Conservation (phyloP, 1,140 invertebrate genomes). For the Eumaeus atala region DNA sequence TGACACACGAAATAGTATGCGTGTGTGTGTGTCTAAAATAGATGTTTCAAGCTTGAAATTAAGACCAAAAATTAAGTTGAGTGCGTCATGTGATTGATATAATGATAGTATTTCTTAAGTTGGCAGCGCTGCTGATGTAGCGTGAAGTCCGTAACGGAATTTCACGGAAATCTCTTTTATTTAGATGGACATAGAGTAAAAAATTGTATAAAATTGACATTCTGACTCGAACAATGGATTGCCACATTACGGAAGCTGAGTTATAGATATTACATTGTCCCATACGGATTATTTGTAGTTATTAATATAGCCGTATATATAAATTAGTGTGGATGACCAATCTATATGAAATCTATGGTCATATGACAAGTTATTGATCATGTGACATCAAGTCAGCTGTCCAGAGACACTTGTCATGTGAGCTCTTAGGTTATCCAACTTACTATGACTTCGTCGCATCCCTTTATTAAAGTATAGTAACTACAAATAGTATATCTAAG, state of each 20-base stretch:
- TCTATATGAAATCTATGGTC: slow-evolving; percentile 7
- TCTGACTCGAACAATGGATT: slow-evolving; percentile 1
- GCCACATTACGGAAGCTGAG: too few relatives aligned
- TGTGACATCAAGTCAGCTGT: slow-evolving; percentile 1
- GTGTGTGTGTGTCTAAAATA: neutral
- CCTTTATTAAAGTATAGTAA: neutral
- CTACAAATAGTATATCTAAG: too few relatives aligned
- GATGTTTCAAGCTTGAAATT: neutral
- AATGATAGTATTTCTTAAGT: slow-evolving; percentile 28
- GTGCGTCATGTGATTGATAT: slow-evolving; percentile 53
- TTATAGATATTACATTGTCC: too few relatives aligned
- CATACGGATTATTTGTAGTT: too few relatives aligned
- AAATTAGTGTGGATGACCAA: neutral
- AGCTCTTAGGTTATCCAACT: neutral
- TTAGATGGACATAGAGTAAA: neutral
- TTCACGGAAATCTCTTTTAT: slow-evolving; percentile 7
- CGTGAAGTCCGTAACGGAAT: slow-evolving; percentile 25
- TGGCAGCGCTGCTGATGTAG: slow-evolving; percentile 39
- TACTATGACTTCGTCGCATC: neutral
- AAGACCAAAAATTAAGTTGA: slow-evolving; percentile 1
- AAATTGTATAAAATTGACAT: neutral
- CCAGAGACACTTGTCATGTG: slow-evolving; percentile 7
- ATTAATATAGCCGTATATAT: too few relatives aligned
- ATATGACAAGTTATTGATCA: slow-evolving; percentile 7
- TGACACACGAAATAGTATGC: neutral